Conservation (phyloP, 2,888 invertebrate genomes). For the Orchestes rusci region DNA sequence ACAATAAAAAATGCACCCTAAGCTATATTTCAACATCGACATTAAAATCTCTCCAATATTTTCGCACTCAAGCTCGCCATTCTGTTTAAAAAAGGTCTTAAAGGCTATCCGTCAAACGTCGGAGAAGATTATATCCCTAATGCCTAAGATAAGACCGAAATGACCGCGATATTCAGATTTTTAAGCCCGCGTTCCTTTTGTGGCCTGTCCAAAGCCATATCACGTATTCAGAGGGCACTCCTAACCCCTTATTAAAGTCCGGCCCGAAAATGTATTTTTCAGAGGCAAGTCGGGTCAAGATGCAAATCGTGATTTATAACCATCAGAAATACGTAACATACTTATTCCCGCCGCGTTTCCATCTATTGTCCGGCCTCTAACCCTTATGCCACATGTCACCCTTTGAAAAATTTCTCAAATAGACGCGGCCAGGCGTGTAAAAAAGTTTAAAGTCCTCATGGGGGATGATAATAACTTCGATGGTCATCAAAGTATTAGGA, state of each 20-base stretch:
- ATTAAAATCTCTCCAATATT: no score
- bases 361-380: no score
- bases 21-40: no score
- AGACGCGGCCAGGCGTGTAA: conserved; percentile 32
- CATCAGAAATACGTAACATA: no score
- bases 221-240: conserved; percentile 39
- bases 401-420: conserved; percentile 33
- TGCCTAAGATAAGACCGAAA: conserved; percentile 43
- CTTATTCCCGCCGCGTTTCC: no score
- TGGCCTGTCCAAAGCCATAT: conserved; percentile 39
- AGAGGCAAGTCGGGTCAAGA: conserved; percentile 12
- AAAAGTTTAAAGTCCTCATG: conserved; percentile 35
- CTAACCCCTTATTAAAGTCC: conserved; percentile 22
- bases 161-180: conserved; percentile 49
- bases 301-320: no score
- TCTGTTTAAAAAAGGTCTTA: conserved; percentile 23
- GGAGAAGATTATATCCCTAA: conserved; percentile 43
- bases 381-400: conserved; percentile 34
- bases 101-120: conserved; percentile 40
- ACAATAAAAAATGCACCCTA: no score
- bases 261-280: conserved; percentile 15
- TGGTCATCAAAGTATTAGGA: conserved; percentile 33
- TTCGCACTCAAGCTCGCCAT: conserved; percentile 7
- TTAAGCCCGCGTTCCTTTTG: conserved; percentile 45
- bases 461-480: conserved; percentile 30